Base-by-base conservation (phyloP, 2,888 invertebrate species). In the Drosophila dives region DNA sequence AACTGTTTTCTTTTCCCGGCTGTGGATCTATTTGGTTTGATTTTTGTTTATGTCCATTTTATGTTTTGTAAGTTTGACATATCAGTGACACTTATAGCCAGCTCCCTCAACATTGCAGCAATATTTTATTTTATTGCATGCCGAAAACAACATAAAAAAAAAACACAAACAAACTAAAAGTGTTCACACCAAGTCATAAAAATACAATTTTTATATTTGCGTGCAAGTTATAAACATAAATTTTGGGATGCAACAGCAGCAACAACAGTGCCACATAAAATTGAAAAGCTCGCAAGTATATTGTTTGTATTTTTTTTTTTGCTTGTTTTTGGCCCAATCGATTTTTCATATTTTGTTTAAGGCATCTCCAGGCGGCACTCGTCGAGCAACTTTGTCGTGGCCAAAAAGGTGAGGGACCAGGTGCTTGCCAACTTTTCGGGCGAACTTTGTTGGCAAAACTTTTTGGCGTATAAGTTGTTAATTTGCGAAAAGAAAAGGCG, bases 31-130 rank as follows among this genome's bases (percentile, higher is more conserved):
- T 67, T 50, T 67, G 66, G 66, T 54, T 64, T 68, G 82, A 69
- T 76, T 83, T 75, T 81, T 75, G 79, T 79, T 87, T 78, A 71
- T 77, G 81, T 74, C 64, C 88, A 55, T 70, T 89, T 89, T 75
- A 89, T 86, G 74, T 90, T 87, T 86, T 77, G 85, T 77, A 75
- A 90, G 89, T 87, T 90, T 89, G 90, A 86, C 89, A 90, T 86
- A 90, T 86, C 86, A 87, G 89, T 90, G 90, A 84, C 86, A 90
- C 66, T 89, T 89, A 76, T 63, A 29, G 45, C 71, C 69, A 72
- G 71, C 58, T 58, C 78, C 70, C 72, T 69, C 69, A 54, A 50
- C 77, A 66, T 72, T 85, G 85, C 84, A 86, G 72, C 80, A 80
- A 85, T 86, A 86, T 89, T 83, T 89, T 86, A 78, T 89, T 86